Conservation (phyloP, 2,797 vertebrate species). For the Sebastes melanostomus region DNA sequence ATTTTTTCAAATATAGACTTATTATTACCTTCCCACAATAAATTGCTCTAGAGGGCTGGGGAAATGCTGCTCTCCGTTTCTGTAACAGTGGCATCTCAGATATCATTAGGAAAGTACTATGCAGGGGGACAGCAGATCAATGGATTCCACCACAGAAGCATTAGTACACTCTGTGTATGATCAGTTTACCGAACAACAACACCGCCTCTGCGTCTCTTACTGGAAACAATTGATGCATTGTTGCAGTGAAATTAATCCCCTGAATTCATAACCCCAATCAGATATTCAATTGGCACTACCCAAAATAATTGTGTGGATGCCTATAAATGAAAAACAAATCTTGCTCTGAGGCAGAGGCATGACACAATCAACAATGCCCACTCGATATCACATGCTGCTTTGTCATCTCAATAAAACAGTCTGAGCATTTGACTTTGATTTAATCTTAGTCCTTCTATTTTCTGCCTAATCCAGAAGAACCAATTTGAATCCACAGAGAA, state of each 20-base stretch:
- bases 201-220: slow-evolving; percentile 82
- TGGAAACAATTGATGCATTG: slow-evolving; percentile 91
- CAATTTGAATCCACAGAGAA: slow-evolving; percentile 30
- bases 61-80: slow-evolving; percentile 70
- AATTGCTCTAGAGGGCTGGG: slow-evolving; percentile 80
- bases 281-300: slow-evolving; percentile 86
- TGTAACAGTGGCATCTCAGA: slow-evolving; percentile 87
- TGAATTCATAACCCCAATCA: slow-evolving; percentile 92
- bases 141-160: slow-evolving; percentile 86
- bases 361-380: slow-evolving; percentile 35
- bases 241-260: slow-evolving; percentile 92
- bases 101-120: slow-evolving; percentile 86
- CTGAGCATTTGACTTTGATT: slow-evolving; percentile 57
- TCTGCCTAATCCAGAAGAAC: slow-evolving; percentile 16
- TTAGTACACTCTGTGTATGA: slow-evolving; percentile 86
- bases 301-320: slow-evolving; percentile 75
- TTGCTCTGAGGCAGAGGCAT: slow-evolving; percentile 36
- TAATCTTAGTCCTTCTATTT: slow-evolving; percentile 54
- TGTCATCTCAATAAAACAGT: slow-evolving; percentile 61
- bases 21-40: slow-evolving; percentile 88
- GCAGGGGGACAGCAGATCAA: slow-evolving; percentile 87
- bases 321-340: slow-evolving; percentile 78
- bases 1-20: slow-evolving; percentile 83
- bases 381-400: slow-evolving; percentile 53
- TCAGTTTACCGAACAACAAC: slow-evolving; percentile 87